Evolutionary conservation across 2,113 vertebrate species (phyloP), one percentile per base, ranked within the genome.

Genomic region (Malaclemys terrapin): DNA sequence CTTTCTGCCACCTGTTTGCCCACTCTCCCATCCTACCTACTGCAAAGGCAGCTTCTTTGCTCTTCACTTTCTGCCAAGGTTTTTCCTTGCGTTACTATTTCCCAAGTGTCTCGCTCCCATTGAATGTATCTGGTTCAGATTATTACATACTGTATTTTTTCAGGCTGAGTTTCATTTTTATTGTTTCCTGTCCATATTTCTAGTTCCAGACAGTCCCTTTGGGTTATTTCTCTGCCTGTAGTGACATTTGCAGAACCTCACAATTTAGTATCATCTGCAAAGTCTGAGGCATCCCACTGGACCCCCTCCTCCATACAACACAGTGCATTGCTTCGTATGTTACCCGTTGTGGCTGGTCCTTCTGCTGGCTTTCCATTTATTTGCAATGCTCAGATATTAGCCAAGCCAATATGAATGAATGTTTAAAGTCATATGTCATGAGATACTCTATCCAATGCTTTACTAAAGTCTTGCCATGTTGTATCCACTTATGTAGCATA

Each of bases 281-380:
- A 9, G 65, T 69, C 35, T 2, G 65, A 69, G 24, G 53, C 1
- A 0, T 1, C 50, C n/a, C 4, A 5, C 35, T 12, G 24, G 24
- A 53, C 42, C 42, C 59, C 4, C 24, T 76, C 31, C 10, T 79
- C 22, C 42, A 2, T 1, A 0, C 24, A 22, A 49, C 16, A 5
- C 1, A 22, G 20, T 80, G 29, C 5, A 3, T 50, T 90, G 65
- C 54, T 45, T 78, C n/a, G 8, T 12, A 14, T 4, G 11, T 50
- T 56, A 47, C 16, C 31, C 35, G 2, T 42, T 0, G 0, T 25
- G 56, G 29, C 29, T 20, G 89, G 25, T 25, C 9, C 65, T 17
- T 5, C 0, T 5, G 38, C 47, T 87, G 49, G 49, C 59, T 82
- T 76, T 59, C 52, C 82, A 59, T n/a, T 79, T 24, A 2, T 65